Evolutionary conservation across 2,888 invertebrate genomes (phyloP).

Genomic region (Synanthedon myopaeformis): DNA sequence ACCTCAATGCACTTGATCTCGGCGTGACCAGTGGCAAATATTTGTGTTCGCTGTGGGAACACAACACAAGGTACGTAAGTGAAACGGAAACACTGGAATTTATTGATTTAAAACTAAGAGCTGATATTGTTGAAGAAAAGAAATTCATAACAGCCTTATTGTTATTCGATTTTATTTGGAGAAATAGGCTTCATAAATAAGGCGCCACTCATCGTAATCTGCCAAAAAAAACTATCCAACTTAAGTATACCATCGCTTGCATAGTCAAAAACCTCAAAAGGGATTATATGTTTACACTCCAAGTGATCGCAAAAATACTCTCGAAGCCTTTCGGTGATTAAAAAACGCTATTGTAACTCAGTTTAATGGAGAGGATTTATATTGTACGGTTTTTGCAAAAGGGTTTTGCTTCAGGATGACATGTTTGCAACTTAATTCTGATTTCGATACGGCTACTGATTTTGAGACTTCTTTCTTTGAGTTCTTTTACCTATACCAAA

Average conservation of each 20-base stretch:
- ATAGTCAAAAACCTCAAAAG: constrained; percentile 13
- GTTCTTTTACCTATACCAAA: no score
- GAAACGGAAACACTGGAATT: no score
- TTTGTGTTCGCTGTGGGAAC: constrained; percentile 34
- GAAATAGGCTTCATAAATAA: background rate
- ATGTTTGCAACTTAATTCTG: background rate
- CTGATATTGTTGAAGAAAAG: no score
- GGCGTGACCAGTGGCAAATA: constrained; percentile 33
- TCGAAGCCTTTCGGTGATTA: constrained; percentile 9
- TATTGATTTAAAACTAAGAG: no score
- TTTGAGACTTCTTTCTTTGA: no score
- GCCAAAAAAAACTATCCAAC: background rate
- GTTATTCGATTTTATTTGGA: no score
- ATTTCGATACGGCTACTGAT: no score
- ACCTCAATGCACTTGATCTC: constrained; percentile 40
- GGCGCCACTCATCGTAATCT: background rate
- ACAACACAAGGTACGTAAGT: constrained; percentile 1
- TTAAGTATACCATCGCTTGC: background rate
- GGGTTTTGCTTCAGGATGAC: background rate
- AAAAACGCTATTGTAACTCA: constrained; percentile 10
- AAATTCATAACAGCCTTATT: no score
- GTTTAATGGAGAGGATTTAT: background rate
- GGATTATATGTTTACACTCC: constrained; percentile 45
- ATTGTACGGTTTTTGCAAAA: constrained; percentile 1
- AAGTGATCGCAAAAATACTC: constrained; percentile 13